These are phyloP conservation scores for Channa argus DNA, from an alignment of 2,113 vertebrate genomes.

Conservation along the genomic window DNA sequence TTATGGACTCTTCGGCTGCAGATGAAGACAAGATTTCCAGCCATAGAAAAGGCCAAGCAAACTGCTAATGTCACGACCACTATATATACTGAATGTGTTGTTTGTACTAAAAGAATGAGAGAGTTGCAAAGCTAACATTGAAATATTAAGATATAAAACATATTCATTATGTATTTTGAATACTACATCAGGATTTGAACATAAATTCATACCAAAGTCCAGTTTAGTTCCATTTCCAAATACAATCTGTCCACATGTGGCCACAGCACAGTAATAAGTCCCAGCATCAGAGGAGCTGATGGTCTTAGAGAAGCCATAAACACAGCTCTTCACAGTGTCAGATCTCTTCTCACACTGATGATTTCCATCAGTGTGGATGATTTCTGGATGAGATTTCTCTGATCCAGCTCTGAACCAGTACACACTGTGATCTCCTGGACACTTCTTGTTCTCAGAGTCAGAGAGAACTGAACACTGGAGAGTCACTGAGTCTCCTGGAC, in stretches of 20 bases:
- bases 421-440: slow-evolving; percentile 9
- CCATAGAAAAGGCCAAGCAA: slow-evolving; percentile 3
- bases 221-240: slow-evolving; percentile 51
- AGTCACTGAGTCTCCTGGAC: slow-evolving; percentile 26
- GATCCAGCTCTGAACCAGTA: slow-evolving; percentile 38
- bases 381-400: neutral
- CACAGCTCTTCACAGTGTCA: neutral
- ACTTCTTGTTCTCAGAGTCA: neutral
- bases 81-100: neutral
- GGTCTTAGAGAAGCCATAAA: slow-evolving; percentile 3
- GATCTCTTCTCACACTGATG: slow-evolving; percentile 1
- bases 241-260: slow-evolving; percentile 35
- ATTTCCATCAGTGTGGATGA: slow-evolving; percentile 3
- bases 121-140: no score
- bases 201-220: neutral
- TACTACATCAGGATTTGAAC: no score
- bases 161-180: no score
- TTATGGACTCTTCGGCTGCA: fast-evolving
- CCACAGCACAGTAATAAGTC: slow-evolving; percentile 52
- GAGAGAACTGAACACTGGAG: slow-evolving; percentile 18
- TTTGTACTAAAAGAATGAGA: neutral
- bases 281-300: slow-evolving; percentile 39
- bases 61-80: neutral
- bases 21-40: slow-evolving; percentile 25
- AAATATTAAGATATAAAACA: neutral